phyloP scores from a whole-genome alignment of 1,140 invertebrate species.

The Drosophila pseudoananassae region DNA sequence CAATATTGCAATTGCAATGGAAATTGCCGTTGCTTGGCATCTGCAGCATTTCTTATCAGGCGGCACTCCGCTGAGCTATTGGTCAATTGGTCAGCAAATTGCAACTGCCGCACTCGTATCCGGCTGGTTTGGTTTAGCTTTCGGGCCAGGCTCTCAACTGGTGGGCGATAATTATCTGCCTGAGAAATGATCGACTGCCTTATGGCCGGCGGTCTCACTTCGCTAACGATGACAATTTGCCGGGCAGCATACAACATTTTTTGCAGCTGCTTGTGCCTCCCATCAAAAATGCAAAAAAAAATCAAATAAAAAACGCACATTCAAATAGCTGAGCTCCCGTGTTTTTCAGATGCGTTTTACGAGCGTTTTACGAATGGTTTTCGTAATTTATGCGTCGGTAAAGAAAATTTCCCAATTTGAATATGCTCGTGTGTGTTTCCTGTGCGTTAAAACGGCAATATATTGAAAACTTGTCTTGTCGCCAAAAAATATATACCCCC shows the following conservation, averaged over 20 bases:
- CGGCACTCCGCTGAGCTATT: constrained; percentile 47
- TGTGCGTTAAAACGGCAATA: background rate
- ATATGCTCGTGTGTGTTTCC: background rate
- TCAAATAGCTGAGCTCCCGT: constrained; percentile 23
- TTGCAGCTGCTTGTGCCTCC: constrained; percentile 49
- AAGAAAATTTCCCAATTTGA: constrained; percentile 28
- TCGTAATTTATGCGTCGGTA: constrained; percentile 41
- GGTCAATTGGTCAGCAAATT: constrained; percentile 56
- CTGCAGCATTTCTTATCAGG: constrained; percentile 51
- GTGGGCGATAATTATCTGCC: constrained; percentile 77
- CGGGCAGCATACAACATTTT: constrained; percentile 23
- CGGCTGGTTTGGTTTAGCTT: constrained; percentile 36
- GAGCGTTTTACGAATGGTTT: constrained; percentile 46
- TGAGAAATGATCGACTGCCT: constrained; percentile 74
- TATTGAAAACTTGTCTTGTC: background rate
- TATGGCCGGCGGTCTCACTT: constrained; percentile 51
- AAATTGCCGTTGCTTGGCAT: constrained; percentile 2
- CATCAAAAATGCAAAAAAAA: background rate
- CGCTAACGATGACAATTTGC: constrained; percentile 74
- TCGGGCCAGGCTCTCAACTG: constrained; percentile 56
- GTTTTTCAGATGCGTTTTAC: constrained; percentile 57
- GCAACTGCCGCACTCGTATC: constrained; percentile 40
- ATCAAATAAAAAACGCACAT: background rate
- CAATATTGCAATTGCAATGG: constrained; percentile 29
- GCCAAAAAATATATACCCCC: background rate